Conservation (phyloP, 2,888 invertebrate genomes). For the Noctua pronuba region DNA sequence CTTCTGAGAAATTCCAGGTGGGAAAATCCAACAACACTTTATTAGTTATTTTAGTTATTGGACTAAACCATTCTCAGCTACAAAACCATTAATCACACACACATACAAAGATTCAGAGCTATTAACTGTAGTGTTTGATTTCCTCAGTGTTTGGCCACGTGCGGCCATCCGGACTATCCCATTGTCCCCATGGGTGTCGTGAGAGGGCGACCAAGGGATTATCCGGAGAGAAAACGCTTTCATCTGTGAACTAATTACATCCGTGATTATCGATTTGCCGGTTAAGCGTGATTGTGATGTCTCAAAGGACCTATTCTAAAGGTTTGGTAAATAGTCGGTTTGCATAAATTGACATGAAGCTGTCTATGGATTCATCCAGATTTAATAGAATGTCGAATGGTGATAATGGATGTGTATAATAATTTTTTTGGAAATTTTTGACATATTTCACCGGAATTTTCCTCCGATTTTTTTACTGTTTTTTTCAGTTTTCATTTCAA, state of each 20-base stretch:
- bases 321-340: slow-evolving; percentile 14
- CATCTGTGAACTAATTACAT: slow-evolving; percentile 55
- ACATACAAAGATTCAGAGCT: slow-evolving; percentile 1
- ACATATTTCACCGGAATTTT: too few relatives aligned
- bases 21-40: background rate
- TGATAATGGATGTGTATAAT: background rate
- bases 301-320: slow-evolving; percentile 6
- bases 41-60: too few relatives aligned
- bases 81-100: background rate
- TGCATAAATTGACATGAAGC: background rate
- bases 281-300: slow-evolving; percentile 24
- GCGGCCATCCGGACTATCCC: slow-evolving; percentile 4
- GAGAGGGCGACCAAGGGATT: slow-evolving; percentile 33
- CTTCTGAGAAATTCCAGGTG: background rate
- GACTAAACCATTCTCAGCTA: background rate
- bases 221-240: slow-evolving; percentile 35
- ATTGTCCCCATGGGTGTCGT: slow-evolving; percentile 39
- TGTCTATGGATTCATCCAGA: background rate
- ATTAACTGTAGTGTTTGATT: slow-evolving; percentile 35
- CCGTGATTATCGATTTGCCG: slow-evolving; percentile 46
- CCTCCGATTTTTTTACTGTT: too few relatives aligned
- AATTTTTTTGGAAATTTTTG: too few relatives aligned
- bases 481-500: too few relatives aligned
- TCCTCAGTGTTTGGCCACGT: slow-evolving; percentile 24
- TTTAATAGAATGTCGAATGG: background rate